These are phyloP conservation scores for Sarcoramphus papa DNA, from an alignment of 2,797 vertebrate genomes.

Conservation along the genomic window DNA sequence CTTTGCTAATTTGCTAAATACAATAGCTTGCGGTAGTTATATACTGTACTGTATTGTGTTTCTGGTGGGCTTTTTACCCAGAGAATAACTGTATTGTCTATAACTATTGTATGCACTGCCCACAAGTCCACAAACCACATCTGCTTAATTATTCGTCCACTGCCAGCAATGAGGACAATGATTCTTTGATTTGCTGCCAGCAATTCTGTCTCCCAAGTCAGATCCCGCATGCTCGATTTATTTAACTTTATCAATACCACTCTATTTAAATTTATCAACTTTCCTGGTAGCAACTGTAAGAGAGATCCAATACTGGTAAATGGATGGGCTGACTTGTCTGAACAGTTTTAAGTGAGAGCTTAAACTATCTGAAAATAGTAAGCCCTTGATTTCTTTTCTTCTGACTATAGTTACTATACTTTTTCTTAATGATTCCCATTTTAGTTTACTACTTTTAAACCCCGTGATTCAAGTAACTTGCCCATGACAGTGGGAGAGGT, in stretches of 20 bases:
- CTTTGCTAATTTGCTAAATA: slow-evolving; percentile 20
- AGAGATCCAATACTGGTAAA: background rate
- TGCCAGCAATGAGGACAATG: slow-evolving; percentile 36
- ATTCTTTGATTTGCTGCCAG: slow-evolving; percentile 30
- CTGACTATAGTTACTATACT: background rate
- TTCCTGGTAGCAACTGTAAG: background rate
- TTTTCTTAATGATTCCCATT: background rate
- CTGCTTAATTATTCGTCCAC: slow-evolving; percentile 49
- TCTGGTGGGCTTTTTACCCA: slow-evolving; percentile 28
- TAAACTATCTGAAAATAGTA: background rate
- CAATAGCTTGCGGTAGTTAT: slow-evolving; percentile 25
- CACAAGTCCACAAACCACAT: slow-evolving; percentile 31
- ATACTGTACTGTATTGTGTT: slow-evolving; percentile 43
- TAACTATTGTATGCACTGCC: slow-evolving; percentile 33
- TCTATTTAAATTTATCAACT: background rate
- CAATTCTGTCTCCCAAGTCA: background rate
- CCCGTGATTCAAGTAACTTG: background rate
- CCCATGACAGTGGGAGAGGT: background rate
- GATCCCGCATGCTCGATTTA: background rate
- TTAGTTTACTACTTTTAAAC: background rate
- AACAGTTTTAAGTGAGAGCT: background rate
- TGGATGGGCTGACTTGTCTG: background rate
- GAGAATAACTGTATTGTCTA: slow-evolving; percentile 33
- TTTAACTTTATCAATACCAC: slow-evolving; percentile 1
- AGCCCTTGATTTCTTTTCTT: background rate